Conservation (phyloP, 2,113 vertebrate species). For the Lepus europaeus region DNA sequence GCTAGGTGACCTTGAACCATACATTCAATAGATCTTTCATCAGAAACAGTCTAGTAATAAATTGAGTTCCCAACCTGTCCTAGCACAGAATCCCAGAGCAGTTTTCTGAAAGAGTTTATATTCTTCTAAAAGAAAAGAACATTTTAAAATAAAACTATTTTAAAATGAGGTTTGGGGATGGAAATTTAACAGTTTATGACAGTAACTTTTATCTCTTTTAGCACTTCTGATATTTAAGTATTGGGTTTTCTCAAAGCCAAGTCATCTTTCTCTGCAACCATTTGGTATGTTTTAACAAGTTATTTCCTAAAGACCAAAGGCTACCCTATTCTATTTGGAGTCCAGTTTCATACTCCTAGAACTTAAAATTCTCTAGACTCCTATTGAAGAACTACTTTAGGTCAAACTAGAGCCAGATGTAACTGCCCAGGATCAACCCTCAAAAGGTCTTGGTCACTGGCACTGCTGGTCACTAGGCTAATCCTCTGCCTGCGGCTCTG, state of each 20-base stretch:
- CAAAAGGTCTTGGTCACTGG: background rate
- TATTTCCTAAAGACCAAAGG: conserved; percentile 74
- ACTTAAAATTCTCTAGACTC: conserved; percentile 69
- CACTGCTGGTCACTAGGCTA: too few relatives aligned
- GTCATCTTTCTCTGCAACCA: conserved; percentile 79
- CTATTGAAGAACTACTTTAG: background rate
- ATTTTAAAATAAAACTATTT: conserved; percentile 75
- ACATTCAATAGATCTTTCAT: conserved; percentile 69
- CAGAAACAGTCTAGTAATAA: conserved; percentile 65
- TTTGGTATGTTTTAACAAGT: conserved; percentile 76
- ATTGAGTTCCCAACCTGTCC: conserved; percentile 59
- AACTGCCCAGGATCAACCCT: background rate
- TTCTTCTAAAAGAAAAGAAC: conserved; percentile 73
- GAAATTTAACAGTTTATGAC: conserved; percentile 76
- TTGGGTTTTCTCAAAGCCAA: conserved; percentile 82
- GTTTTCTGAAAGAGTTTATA: conserved; percentile 71
- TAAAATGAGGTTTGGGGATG: conserved; percentile 63
- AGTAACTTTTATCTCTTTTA: conserved; percentile 77
- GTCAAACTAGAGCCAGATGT: conserved; percentile 52
- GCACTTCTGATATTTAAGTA: conserved; percentile 80
- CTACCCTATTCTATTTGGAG: conserved; percentile 64
- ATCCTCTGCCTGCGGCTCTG: too few relatives aligned
- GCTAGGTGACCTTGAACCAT: conserved; percentile 72
- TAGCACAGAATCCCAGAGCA: conserved; percentile 64
- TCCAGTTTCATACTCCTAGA: conserved; percentile 55